phyloP scores from a whole-genome alignment of 2,888 invertebrate species.

The Folsomia candida region DNA sequence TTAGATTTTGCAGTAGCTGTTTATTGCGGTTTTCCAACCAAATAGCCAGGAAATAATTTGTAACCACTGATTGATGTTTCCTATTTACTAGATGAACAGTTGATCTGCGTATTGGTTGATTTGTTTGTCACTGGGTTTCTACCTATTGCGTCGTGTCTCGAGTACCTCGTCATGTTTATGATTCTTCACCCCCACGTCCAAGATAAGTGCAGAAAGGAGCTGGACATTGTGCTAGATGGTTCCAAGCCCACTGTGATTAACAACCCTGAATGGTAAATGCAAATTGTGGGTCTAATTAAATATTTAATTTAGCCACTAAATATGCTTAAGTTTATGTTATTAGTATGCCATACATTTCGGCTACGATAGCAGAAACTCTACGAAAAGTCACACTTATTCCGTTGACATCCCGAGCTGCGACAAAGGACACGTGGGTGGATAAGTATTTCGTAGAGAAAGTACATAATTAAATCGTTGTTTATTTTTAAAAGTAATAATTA shows the following conservation, averaged over 20 bases:
- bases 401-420: conserved; percentile 38
- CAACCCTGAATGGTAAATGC: too few species aligned
- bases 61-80: conserved; percentile 1
- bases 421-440: conserved; percentile 36
- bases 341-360: not conserved
- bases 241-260: too few species aligned
- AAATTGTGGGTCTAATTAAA: too few species aligned
- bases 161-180: conserved; percentile 43
- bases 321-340: too few species aligned
- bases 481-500: not conserved
- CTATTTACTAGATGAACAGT: conserved; percentile 37
- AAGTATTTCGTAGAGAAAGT: conserved; percentile 42
- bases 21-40: not conserved
- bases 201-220: conserved; percentile 39
- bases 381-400: conserved; percentile 43
- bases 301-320: too few species aligned
- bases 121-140: conserved; percentile 45
- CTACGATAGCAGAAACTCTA: conserved; percentile 30
- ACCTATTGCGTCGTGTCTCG: conserved; percentile 35
- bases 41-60: too few species aligned
- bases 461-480: too few species aligned
- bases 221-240: conserved; percentile 40
- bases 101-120: conserved; percentile 38
- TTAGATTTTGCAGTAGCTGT: not conserved
- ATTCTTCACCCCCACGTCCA: conserved; percentile 43